These are phyloP conservation scores for Urosaurus nigricauda DNA, from an alignment of 2,797 vertebrate species.

Conservation along the genomic window DNA sequence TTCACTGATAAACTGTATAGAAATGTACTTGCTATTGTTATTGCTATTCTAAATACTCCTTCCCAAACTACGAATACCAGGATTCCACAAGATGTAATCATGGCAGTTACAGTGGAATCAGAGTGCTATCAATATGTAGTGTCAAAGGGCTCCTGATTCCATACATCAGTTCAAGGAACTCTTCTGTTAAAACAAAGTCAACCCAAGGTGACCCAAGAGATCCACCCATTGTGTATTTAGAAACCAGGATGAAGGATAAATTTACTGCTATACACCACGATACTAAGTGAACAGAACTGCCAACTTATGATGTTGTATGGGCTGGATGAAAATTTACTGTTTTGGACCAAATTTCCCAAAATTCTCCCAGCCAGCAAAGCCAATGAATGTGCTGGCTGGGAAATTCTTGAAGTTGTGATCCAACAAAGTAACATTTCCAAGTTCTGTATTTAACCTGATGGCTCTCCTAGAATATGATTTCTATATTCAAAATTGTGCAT, in stretches of 20 bases:
- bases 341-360: too few species aligned
- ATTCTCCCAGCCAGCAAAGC: too few species aligned
- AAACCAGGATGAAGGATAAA: slow-evolving; percentile 21
- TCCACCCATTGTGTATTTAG: slow-evolving; percentile 3
- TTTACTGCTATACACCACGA: not conserved
- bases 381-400: too few species aligned
- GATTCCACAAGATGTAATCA: too few species aligned
- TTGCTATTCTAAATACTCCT: too few species aligned
- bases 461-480: not conserved
- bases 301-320: too few species aligned
- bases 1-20: too few species aligned
- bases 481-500: not conserved
- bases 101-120: too few species aligned
- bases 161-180: not conserved
- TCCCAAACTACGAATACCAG: too few species aligned
- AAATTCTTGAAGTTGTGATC: too few species aligned
- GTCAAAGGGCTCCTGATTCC: not conserved
- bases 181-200: not conserved
- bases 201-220: not conserved
- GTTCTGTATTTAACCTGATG: not conserved
- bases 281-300: not conserved
- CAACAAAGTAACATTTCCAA: not conserved
- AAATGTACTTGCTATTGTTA: too few species aligned
- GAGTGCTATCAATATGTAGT: not conserved
- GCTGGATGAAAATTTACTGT: too few species aligned